Percentiles rank a stretch among this genome's conserved stretches.
These are phyloP conservation scores for Sander vitreus DNA, from an alignment of 2,113 vertebrate species.

Conservation along the genomic window DNA sequence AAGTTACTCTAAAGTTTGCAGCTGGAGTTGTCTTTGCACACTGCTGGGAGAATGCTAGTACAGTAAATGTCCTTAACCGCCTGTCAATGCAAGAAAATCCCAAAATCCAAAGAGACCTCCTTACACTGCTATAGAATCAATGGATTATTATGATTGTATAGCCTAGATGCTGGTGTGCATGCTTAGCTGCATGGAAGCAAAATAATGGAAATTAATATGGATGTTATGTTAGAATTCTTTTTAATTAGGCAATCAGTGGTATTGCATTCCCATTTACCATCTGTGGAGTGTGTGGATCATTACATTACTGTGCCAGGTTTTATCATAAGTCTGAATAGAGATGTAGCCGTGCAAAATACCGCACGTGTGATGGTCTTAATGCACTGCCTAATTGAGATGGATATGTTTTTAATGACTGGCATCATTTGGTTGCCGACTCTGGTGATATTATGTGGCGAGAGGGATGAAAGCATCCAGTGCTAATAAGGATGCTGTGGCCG, in stretches of 20 bases:
- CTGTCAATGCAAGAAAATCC: slow-evolving; percentile 6
- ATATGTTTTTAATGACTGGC: slow-evolving; percentile 82
- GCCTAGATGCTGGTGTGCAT: slow-evolving; percentile 6
- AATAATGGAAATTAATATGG: slow-evolving; percentile 64
- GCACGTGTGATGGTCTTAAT: slow-evolving; percentile 74
- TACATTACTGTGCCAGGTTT: slow-evolving; percentile 71
- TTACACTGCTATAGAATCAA: neutral
- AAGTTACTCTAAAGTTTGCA: slow-evolving; percentile 56
- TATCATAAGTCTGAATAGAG: slow-evolving; percentile 63
- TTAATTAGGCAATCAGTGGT: slow-evolving; percentile 74
- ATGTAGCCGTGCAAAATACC: slow-evolving; percentile 58
- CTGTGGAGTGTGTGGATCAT: slow-evolving; percentile 75
- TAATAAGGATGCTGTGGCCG: slow-evolving; percentile 74
- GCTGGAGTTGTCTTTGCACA: slow-evolving; percentile 5
- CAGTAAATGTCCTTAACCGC: slow-evolving; percentile 22
- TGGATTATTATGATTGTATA: slow-evolving; percentile 9
- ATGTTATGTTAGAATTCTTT: slow-evolving; percentile 64
- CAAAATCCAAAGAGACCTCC: slow-evolving; percentile 3
- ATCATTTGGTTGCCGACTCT: slow-evolving; percentile 56
- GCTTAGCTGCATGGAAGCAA: slow-evolving; percentile 24
- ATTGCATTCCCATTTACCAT: slow-evolving; percentile 70
- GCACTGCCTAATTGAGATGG: slow-evolving; percentile 80
- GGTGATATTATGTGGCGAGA: slow-evolving; percentile 62
- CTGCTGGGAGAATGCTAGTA: neutral
- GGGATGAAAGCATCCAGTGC: slow-evolving; percentile 5